Conservation (phyloP, 2,113 vertebrate species). For the Panthera tigris region DNA sequence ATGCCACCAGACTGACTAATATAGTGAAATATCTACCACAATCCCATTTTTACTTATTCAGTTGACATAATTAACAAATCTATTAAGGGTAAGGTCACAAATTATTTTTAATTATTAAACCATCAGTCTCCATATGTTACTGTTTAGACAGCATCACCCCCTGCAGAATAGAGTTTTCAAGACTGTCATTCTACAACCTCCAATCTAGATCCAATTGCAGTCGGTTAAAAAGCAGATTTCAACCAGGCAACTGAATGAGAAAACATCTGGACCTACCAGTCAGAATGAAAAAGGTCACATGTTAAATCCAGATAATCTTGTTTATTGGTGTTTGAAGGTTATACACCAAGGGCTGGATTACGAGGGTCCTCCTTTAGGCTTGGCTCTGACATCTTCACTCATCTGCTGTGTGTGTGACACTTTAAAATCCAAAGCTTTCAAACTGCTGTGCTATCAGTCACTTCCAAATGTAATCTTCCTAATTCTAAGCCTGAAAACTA, state of each 20-base stretch:
- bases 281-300: constrained; percentile 85
- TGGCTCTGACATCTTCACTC: constrained; percentile 68
- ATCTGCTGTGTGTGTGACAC: constrained; percentile 61
- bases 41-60: constrained; percentile 67
- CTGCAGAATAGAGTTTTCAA: constrained; percentile 68
- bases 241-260: constrained; percentile 80
- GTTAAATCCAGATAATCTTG: constrained; percentile 84
- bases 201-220: constrained; percentile 76
- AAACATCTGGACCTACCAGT: constrained; percentile 86
- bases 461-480: constrained; percentile 37
- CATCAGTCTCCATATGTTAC: constrained; percentile 36
- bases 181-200: constrained; percentile 76
- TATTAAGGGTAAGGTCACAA: constrained; percentile 77
- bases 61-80: constrained; percentile 75
- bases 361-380: constrained; percentile 74
- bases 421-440: constrained; percentile 61
- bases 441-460: not conserved
- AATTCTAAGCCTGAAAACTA: constrained; percentile 4
- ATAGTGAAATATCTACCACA: constrained; percentile 41
- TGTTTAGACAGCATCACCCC: constrained; percentile 56
- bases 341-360: constrained; percentile 83
- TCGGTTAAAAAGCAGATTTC: constrained; percentile 80
- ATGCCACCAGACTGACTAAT: constrained; percentile 77
- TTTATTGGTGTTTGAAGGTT: constrained; percentile 82
- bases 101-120: constrained; percentile 77